Conservation (phyloP, 2,113 vertebrate species). For the Chloropsis cyanopogon region DNA sequence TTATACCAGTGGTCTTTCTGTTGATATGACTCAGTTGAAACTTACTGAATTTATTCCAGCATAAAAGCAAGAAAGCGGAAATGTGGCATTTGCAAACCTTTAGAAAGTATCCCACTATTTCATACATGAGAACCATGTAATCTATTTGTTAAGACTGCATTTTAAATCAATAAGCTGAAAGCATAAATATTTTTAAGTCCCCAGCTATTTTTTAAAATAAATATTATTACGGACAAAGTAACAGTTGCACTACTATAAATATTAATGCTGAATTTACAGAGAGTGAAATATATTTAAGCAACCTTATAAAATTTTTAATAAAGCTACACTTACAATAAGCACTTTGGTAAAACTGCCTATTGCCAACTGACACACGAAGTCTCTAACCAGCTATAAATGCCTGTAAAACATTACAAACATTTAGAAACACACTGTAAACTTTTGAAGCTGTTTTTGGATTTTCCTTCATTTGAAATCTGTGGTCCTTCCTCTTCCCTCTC, state of each 20-base stretch:
- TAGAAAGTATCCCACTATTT: not conserved
- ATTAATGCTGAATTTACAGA: constrained; percentile 44
- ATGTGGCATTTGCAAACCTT: not conserved
- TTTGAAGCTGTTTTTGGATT: not conserved
- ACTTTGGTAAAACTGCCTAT: not conserved
- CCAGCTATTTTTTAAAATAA: not conserved
- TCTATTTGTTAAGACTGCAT: not conserved
- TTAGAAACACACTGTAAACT: not conserved
- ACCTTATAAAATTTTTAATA: constrained; percentile 24
- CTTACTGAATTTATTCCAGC: not conserved
- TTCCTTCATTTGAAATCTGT: not conserved
- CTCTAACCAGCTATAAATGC: not conserved
- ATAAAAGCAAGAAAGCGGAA: not conserved
- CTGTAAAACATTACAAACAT: not conserved
- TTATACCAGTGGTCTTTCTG: not conserved
- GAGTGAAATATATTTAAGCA: constrained; percentile 26
- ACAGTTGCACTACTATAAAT: constrained; percentile 35
- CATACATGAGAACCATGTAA: not conserved
- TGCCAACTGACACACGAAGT: not conserved
- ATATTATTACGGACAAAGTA: constrained; percentile 22
- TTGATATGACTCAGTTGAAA: not conserved
- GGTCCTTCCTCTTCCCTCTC: not conserved
- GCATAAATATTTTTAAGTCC: not conserved
- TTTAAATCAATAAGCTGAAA: constrained; percentile 26
- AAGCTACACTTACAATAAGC: not conserved